Percentiles rank a stretch among this genome's conserved stretches.
phyloP scores from a whole-genome alignment of 2,888 invertebrate species.

The Brachylomia viminalis region DNA sequence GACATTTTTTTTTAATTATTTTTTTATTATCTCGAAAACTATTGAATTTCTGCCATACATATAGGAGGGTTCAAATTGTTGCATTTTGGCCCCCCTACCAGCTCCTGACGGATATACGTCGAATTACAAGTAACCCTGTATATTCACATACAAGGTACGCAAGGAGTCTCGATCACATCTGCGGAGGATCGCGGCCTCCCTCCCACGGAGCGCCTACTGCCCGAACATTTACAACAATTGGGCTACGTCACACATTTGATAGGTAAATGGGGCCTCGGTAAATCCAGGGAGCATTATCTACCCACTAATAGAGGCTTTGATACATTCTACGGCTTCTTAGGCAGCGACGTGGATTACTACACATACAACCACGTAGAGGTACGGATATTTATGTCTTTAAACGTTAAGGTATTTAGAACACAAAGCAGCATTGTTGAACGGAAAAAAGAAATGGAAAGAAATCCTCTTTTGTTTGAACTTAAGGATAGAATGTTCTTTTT shows the following conservation, averaged over 20 bases:
- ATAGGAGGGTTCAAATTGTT: no score
- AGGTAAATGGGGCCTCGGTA: slow-evolving; percentile 97
- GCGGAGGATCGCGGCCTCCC: slow-evolving; percentile 94
- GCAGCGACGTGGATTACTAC: slow-evolving; percentile 94
- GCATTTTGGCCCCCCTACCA: no score
- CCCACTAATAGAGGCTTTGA: slow-evolving; percentile 94
- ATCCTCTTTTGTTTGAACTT: slow-evolving; percentile 39
- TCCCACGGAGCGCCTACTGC: slow-evolving; percentile 92
- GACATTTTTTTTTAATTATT: no score
- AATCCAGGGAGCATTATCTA: slow-evolving; percentile 92
- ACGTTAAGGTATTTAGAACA: slow-evolving; percentile 41
- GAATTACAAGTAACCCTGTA: no score
- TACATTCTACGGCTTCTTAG: slow-evolving; percentile 95
- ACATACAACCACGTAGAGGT: slow-evolving; percentile 90
- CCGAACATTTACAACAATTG: slow-evolving; percentile 92
- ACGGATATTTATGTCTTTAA: slow-evolving; percentile 43
- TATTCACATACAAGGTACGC: slow-evolving; percentile 66
- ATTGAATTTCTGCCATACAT: no score
- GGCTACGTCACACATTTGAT: slow-evolving; percentile 95
- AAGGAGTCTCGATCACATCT: slow-evolving; percentile 76
- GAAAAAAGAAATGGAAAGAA: slow-evolving; percentile 46
- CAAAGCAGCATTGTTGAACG: slow-evolving; percentile 34
- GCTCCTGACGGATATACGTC: no score
- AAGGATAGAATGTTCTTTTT: slow-evolving; percentile 30
- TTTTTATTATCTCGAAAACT: no score